Evolutionary conservation across 2,113 vertebrate genomes (phyloP).

Genomic region (Sula dactylatra): DNA sequence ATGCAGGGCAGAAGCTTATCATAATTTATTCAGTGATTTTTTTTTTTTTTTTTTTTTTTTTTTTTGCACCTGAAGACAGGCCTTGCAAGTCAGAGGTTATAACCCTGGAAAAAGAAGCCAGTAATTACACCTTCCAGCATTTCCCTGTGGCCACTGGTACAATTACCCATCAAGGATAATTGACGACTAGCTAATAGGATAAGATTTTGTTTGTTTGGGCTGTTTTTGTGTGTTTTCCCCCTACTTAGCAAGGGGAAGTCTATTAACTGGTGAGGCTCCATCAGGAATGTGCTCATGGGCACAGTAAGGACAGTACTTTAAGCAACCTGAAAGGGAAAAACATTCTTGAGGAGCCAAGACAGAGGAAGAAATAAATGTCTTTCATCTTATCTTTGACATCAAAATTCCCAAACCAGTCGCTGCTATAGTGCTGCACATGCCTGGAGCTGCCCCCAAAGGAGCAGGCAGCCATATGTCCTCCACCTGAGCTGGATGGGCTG

Average conservation of each 20-base stretch:
- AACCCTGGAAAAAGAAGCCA: slow-evolving; percentile 33
- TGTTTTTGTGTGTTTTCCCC: background rate
- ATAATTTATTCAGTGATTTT: slow-evolving; percentile 1
- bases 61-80: background rate
- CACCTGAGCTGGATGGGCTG: background rate
- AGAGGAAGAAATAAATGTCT: background rate
- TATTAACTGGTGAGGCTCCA: background rate
- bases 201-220: slow-evolving; percentile 13
- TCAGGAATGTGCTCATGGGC: background rate
- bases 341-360: background rate
- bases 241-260: background rate
- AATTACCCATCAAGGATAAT: slow-evolving; percentile 18
- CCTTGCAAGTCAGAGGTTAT: background rate
- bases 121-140: slow-evolving; percentile 58
- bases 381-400: background rate
- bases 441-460: background rate
- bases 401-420: background rate
- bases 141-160: slow-evolving; percentile 10
- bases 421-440: background rate
- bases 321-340: background rate
- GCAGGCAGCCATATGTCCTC: background rate
- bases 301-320: background rate
- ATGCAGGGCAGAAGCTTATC: background rate
- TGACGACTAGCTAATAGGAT: slow-evolving; percentile 40
- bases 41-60: background rate